phyloP scores from a whole-genome alignment of 2,113 vertebrate species.

The Danionella cerebrum region DNA sequence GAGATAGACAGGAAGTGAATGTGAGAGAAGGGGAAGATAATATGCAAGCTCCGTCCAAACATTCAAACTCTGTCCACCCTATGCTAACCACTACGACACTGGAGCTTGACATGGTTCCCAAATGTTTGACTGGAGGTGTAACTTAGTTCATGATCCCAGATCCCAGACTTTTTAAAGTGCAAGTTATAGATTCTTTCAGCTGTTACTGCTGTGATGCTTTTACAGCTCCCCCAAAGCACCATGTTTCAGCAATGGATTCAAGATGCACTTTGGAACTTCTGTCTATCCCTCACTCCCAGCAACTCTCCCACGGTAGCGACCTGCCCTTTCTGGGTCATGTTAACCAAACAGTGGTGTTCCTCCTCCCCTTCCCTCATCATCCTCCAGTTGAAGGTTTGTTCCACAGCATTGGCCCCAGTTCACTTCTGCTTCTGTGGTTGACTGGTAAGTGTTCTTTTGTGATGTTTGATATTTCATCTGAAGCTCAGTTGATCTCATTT shows the following conservation, averaged over 20 bases:
- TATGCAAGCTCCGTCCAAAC: no score
- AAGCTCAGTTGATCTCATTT: no score
- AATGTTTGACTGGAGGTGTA: background rate
- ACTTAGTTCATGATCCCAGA: background rate
- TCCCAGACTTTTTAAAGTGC: background rate
- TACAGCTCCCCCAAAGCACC: background rate
- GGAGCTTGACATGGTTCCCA: no score
- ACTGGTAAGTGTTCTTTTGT: slow-evolving; percentile 20
- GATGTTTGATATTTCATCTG: background rate
- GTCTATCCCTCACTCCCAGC: slow-evolving; percentile 12
- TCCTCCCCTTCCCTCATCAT: background rate
- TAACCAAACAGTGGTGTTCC: background rate
- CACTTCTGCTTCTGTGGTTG: slow-evolving; percentile 25
- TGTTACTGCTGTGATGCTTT: no score
- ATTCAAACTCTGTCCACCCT: no score
- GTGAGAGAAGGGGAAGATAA: no score
- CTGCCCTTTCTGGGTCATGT: slow-evolving; percentile 18
- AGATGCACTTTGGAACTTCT: slow-evolving; percentile 22
- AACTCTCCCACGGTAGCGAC: background rate
- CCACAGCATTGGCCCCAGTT: background rate
- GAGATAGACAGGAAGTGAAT: no score
- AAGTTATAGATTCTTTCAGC: no score
- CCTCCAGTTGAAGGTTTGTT: slow-evolving; percentile 14
- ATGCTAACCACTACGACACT: no score
- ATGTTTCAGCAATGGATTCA: no score